Percentiles rank a stretch among this genome's conserved stretches.
Evolutionary conservation across 2,888 invertebrate species (phyloP).

Genomic region (Synanthedon formicaeformis): DNA sequence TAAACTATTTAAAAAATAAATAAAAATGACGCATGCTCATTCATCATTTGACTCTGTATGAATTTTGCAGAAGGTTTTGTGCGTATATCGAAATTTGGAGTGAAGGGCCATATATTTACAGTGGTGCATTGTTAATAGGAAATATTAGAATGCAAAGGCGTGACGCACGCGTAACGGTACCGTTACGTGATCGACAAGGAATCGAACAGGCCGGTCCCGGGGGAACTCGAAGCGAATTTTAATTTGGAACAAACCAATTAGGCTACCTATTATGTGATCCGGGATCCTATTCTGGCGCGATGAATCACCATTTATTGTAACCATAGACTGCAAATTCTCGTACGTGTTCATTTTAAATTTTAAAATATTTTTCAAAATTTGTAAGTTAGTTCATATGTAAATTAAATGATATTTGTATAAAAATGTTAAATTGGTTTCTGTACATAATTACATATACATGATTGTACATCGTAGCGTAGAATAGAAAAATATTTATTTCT

Average conservation of each 20-base stretch:
- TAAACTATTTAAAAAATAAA: no score
- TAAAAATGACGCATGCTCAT: no score
- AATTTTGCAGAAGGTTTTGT: no score
- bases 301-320: neutral
- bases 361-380: no score
- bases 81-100: conserved; percentile 14
- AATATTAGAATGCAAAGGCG: conserved; percentile 44
- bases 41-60: no score
- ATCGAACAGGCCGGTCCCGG: conserved; percentile 27
- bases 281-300: neutral
- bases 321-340: no score
- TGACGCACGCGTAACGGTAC: conserved; percentile 18
- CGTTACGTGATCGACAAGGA: conserved; percentile 35
- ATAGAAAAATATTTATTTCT: neutral
- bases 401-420: no score
- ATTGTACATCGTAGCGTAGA: no score
- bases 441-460: no score
- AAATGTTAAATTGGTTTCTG: no score
- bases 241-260: conserved; percentile 44
- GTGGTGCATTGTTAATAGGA: conserved; percentile 22
- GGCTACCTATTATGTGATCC: conserved; percentile 18
- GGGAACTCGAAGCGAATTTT: conserved; percentile 51
- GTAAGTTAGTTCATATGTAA: no score
- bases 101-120: conserved; percentile 26
- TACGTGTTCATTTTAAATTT: no score